A percentile compares a stretch with the other conserved stretches of the same genome.
Conservation (phyloP, 2,797 vertebrate genomes). For the Bucorvus abyssinicus region DNA sequence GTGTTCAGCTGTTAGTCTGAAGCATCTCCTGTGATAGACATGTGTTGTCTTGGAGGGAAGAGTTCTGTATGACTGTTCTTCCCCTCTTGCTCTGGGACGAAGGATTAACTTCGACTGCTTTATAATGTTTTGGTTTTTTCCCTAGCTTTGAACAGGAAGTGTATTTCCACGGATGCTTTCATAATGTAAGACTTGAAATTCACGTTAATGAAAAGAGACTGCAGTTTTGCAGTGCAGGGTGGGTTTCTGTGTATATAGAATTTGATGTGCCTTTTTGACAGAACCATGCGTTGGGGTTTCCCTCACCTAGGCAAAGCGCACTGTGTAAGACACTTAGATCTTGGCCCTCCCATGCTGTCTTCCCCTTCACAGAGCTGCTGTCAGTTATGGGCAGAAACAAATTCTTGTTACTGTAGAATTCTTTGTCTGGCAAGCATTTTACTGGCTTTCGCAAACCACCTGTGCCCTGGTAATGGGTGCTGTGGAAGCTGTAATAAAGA, state of each 20-base stretch:
- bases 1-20: not conserved
- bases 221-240: not conserved
- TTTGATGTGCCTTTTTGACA: not conserved
- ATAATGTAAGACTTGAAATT: not conserved
- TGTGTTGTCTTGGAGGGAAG: not conserved
- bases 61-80: not conserved
- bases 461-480: not conserved
- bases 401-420: not conserved
- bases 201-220: not conserved
- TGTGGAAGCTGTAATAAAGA: not conserved
- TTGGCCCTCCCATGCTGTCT: not conserved
- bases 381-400: not conserved
- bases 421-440: not conserved
- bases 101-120: not conserved
- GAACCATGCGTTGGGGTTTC: not conserved
- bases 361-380: not conserved
- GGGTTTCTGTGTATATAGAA: not conserved
- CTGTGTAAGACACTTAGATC: not conserved
- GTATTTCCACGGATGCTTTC: not conserved
- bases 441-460: not conserved
- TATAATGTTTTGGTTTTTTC: not conserved
- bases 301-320: not conserved
- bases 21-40: fast-evolving
- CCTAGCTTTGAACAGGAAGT: not conserved
- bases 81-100: not conserved